Evolutionary conservation across 2,888 invertebrate species (phyloP).

Genomic region (Polietes domitor): DNA sequence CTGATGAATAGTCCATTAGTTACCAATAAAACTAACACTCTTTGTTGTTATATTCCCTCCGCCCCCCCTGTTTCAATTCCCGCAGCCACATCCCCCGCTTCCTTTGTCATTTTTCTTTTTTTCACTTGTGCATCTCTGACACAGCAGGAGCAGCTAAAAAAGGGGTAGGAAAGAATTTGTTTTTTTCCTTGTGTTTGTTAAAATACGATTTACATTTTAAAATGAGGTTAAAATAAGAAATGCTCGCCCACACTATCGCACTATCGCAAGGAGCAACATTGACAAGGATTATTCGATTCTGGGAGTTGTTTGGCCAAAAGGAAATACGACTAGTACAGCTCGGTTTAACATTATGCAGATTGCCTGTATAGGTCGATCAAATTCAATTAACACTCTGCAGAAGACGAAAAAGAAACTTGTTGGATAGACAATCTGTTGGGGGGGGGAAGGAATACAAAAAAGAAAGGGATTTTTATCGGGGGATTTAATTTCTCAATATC

Average conservation of each 20-base stretch:
- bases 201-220: conserved; percentile 66
- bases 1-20: conserved; percentile 67
- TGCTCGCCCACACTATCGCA: not conserved
- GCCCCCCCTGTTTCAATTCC: not conserved
- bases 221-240: conserved; percentile 60
- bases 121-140: conserved; percentile 14
- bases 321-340: not conserved
- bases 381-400: conserved; percentile 10
- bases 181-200: conserved; percentile 65
- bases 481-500: not conserved
- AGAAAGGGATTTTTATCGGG: not conserved
- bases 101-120: conserved; percentile 1
- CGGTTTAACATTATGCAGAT: not conserved
- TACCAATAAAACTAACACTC: conserved; percentile 62
- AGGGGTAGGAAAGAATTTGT: too few relatives aligned
- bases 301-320: not conserved
- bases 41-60: conserved; percentile 47
- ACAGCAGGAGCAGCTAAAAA: conserved; percentile 38
- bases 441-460: not conserved
- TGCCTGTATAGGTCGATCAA: conserved; percentile 1
- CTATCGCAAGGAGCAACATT: not conserved
- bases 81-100: not conserved
- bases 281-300: not conserved
- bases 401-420: not conserved
- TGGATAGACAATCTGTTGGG: too few relatives aligned